These are phyloP conservation scores for Macropus fuliginosus DNA, from an alignment of 2,797 vertebrate species.

Conservation along the genomic window DNA sequence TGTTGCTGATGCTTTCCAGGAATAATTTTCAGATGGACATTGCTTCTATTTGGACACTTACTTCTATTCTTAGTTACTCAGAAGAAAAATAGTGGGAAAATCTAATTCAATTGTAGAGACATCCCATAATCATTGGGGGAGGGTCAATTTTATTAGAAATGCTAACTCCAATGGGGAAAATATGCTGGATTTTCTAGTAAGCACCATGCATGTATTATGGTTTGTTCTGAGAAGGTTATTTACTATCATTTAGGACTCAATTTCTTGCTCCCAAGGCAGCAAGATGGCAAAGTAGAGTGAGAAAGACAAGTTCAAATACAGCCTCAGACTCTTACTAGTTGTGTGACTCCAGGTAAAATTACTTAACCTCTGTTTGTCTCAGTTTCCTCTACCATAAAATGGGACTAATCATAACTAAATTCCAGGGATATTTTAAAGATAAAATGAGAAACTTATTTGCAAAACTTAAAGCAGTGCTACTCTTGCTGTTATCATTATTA, in stretches of 20 bases:
- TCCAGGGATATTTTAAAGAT: background rate
- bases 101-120: background rate
- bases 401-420: background rate
- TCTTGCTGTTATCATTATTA: background rate
- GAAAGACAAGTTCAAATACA: background rate
- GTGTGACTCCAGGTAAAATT: background rate
- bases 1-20: conserved; percentile 67
- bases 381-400: background rate
- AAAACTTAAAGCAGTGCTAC: background rate
- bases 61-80: conserved; percentile 26
- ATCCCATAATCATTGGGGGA: background rate
- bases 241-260: background rate
- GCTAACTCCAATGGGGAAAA: background rate
- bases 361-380: background rate
- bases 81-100: background rate
- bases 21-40: conserved; percentile 27
- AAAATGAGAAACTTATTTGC: background rate
- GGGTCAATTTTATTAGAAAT: conserved; percentile 22
- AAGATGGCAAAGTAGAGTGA: background rate
- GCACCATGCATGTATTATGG: background rate
- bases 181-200: background rate
- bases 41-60: conserved; percentile 35
- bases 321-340: background rate
- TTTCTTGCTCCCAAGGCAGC: background rate
- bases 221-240: background rate